A percentile compares a stretch with the other conserved stretches of the same genome.
Conservation (phyloP, 2,888 invertebrate genomes). For the Cynaeus angustus region DNA sequence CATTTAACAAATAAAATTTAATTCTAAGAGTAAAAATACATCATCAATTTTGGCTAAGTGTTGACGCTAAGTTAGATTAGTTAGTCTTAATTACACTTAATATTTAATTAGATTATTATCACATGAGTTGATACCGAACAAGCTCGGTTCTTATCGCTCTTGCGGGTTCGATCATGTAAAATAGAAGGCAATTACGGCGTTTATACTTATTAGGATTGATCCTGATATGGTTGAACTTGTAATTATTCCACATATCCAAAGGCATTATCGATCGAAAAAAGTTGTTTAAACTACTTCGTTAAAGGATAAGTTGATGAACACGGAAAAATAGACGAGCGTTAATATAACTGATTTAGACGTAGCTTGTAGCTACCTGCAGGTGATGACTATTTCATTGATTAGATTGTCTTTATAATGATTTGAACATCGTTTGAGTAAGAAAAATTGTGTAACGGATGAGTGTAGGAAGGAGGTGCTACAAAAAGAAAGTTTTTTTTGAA, state of each 20-base stretch:
- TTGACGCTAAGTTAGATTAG: no score
- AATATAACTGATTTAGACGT: neutral
- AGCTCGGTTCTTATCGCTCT: no score
- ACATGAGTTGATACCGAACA: no score
- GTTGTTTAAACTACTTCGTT: conserved; percentile 12
- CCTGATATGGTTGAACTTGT: conserved; percentile 13
- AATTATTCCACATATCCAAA: neutral
- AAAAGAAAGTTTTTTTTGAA: no score
- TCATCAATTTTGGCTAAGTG: no score
- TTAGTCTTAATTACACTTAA: no score
- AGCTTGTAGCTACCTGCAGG: neutral
- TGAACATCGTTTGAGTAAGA: neutral
- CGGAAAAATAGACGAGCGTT: neutral
- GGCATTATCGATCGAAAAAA: conserved; percentile 1
- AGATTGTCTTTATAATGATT: neutral
- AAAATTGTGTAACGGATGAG: no score
- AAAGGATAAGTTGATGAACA: neutral
- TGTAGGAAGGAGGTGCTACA: no score
- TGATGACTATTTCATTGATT: neutral
- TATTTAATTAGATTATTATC: no score
- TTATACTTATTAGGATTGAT: neutral
- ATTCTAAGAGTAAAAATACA: no score
- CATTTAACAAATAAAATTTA: no score
- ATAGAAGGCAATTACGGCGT: neutral
- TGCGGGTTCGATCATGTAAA: neutral